These are phyloP conservation scores for Cryptops parisi DNA, from an alignment of 2,888 invertebrate genomes.

Conservation along the genomic window DNA sequence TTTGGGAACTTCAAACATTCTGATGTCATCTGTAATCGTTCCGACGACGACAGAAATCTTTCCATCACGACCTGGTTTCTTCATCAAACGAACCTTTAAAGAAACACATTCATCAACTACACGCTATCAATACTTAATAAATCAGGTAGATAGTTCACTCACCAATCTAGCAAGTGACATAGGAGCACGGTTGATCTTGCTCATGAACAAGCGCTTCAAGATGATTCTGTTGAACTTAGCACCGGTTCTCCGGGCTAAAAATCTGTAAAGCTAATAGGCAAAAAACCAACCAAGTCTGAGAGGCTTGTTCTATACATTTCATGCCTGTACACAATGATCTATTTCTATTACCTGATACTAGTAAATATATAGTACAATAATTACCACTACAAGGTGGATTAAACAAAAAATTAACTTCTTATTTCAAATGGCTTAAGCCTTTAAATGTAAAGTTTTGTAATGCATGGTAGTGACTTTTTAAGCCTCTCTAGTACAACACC, in stretches of 20 bases:
- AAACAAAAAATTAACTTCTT: too few species aligned
- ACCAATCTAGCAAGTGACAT: constrained; percentile 76
- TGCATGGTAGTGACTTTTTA: too few species aligned
- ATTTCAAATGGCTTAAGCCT: too few species aligned
- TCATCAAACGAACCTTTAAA: constrained; percentile 55
- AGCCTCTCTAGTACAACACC: too few species aligned
- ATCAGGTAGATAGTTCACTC: constrained; percentile 21
- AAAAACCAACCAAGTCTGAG: too few species aligned
- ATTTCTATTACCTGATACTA: too few species aligned
- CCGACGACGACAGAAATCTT: constrained; percentile 90
- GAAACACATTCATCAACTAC: not conserved
- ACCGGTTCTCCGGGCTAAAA: constrained; percentile 87
- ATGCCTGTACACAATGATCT: too few species aligned
- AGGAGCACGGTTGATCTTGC: constrained; percentile 86
- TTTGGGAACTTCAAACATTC: constrained; percentile 82
- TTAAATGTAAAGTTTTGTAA: too few species aligned
- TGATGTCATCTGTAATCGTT: constrained; percentile 84
- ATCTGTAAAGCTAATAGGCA: constrained; percentile 73
- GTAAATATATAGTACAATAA: too few species aligned
- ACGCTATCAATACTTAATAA: not conserved
- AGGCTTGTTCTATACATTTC: too few species aligned
- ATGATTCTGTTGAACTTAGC: constrained; percentile 94
- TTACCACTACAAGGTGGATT: too few species aligned
- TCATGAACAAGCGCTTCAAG: constrained; percentile 91
- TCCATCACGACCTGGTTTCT: constrained; percentile 68